Percentiles rank a stretch among this genome's conserved stretches.
phyloP scores from a whole-genome alignment of 1,140 invertebrate species.

The Pachyrhynchus sulphureomaculatus region DNA sequence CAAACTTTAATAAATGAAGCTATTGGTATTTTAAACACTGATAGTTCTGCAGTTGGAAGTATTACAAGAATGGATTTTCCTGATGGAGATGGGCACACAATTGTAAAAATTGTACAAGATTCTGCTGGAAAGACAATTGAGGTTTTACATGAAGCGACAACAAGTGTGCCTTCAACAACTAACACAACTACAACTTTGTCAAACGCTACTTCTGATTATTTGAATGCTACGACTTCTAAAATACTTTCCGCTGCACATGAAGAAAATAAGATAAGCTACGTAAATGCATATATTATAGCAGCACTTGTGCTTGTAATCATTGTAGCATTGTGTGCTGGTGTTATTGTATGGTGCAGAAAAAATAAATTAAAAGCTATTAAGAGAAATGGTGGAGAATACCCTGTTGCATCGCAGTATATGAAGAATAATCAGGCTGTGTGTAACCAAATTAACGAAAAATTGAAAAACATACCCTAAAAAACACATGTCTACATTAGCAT shows the following conservation, averaged over 20 bases:
- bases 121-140: too few species aligned
- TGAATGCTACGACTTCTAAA: neutral
- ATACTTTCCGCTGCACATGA: neutral
- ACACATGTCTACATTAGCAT: too few species aligned
- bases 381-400: slow-evolving; percentile 8
- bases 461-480: slow-evolving; percentile 12
- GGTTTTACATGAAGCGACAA: too few species aligned
- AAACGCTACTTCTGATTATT: too few species aligned
- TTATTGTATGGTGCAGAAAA: slow-evolving; percentile 17
- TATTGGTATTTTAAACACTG: too few species aligned
- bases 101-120: too few species aligned
- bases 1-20: too few species aligned
- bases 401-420: slow-evolving; percentile 3
- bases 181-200: too few species aligned
- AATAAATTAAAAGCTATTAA: slow-evolving; percentile 9
- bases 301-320: neutral
- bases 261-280: neutral
- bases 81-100: too few species aligned
- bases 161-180: too few species aligned
- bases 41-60: too few species aligned
- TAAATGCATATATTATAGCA: slow-evolving; percentile 3
- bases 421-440: neutral
- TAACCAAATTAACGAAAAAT: neutral
- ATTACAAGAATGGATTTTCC: too few species aligned
- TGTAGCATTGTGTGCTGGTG: neutral